phyloP scores from a whole-genome alignment of 2,113 vertebrate genomes.

The Alethe diademata region DNA sequence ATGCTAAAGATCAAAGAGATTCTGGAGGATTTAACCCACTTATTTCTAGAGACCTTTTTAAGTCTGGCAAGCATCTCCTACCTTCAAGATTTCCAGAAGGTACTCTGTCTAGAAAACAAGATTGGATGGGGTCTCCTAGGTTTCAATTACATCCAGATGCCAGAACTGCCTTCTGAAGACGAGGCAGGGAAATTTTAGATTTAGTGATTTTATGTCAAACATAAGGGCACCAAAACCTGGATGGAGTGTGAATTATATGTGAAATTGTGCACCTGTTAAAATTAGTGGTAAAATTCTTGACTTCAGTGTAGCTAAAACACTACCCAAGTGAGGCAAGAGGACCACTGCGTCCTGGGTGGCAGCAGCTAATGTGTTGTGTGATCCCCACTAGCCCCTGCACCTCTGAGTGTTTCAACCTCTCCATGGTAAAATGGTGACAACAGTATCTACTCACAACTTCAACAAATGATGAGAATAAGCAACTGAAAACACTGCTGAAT shows the following conservation, averaged over 20 bases:
- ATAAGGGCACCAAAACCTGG: not conserved
- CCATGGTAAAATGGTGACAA: not conserved
- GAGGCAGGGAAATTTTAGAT: not conserved
- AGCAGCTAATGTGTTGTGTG: not conserved
- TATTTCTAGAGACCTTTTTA: not conserved
- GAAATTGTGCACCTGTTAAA: not conserved
- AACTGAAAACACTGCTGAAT: not conserved
- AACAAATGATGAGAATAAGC: not conserved
- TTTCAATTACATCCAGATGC: not conserved
- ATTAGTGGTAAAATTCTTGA: not conserved
- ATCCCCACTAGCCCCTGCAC: not conserved
- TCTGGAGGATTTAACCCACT: not conserved
- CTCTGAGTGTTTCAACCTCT: not conserved
- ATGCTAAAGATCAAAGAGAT: not conserved
- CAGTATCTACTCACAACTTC: not conserved
- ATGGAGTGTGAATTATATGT: not conserved
- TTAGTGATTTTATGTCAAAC: not conserved
- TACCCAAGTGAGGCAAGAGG: not conserved
- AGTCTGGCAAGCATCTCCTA: not conserved
- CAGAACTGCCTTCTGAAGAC: not conserved
- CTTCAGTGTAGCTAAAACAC: not conserved
- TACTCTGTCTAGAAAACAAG: not conserved
- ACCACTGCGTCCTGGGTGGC: not conserved
- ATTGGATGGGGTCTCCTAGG: not conserved
- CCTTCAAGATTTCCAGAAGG: not conserved